A percentile compares a stretch with the other conserved stretches of the same genome.
Evolutionary conservation across 2,888 invertebrate species (phyloP).

Genomic region (Ophion costatus): DNA sequence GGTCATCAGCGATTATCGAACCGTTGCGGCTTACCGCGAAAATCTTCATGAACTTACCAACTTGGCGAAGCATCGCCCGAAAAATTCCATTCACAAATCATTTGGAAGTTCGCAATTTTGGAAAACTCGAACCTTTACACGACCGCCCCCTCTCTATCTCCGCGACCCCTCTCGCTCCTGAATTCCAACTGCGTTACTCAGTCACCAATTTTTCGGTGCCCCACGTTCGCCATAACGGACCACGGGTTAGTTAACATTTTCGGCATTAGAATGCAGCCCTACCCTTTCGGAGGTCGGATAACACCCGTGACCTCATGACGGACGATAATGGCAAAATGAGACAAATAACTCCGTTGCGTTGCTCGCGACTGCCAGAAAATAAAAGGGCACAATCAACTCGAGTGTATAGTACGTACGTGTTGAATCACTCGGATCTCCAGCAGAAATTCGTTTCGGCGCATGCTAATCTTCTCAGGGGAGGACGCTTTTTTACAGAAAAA

Average conservation of each 20-base stretch:
- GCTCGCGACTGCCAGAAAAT: background rate
- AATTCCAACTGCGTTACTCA: conserved; percentile 24
- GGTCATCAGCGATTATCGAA: conserved; percentile 20
- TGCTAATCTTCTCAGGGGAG: background rate
- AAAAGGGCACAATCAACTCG: background rate
- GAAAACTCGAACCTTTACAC: background rate
- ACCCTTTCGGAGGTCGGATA: conserved; percentile 13
- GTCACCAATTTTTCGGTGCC: background rate
- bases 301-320: background rate
- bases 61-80: background rate
- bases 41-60: background rate
- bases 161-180: background rate
- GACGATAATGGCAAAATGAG: conserved; percentile 34
- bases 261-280: conserved; percentile 20
- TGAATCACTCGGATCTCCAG: background rate
- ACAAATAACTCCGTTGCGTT: background rate
- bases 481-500: background rate
- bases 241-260: conserved; percentile 32
- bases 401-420: background rate
- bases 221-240: conserved; percentile 23
- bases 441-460: background rate
- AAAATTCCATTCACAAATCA: background rate
- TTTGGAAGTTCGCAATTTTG: background rate
- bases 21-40: too few relatives aligned
- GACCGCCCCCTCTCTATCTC: background rate